Base-by-base conservation (phyloP, 2,888 invertebrate species). In the Sarcophaga subvicina region DNA sequence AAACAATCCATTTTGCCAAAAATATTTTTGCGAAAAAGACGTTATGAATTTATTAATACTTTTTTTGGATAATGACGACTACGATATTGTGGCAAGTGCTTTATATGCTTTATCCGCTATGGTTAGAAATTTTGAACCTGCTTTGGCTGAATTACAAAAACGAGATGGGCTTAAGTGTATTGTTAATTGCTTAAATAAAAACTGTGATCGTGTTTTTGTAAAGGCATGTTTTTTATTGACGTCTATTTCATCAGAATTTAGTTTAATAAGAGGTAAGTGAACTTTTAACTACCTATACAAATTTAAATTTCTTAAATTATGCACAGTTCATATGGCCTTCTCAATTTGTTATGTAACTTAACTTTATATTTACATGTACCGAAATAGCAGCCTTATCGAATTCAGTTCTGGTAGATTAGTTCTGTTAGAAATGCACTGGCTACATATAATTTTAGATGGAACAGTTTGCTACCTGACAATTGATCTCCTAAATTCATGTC, bases 1-100 rank as follows among this genome's bases (percentile, higher is more conserved):
- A 93, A 98, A 98, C 93, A 98, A 98, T 93, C 95, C 96, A 0
- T 96, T 95, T 91, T 97, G 97, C 90, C 98, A 98, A 92, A 93
- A 95, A 45, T 94, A 94, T 64, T 95, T 96, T n/a, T 89, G 97
- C 6, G 95, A 96, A 85, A 94, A 94, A 70, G 95, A 95, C 0
- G 93, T 96, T 11, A 93, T 98, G 66, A 95, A 95, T 0, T 93
- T 95, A 11, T 92, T 98, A 20, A 90, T 97, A 17, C 92, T 93
- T 6, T 92, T 96, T 80, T 92, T 96, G 89, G 80, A 81, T 8
- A 80, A 84, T 20, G 83, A 88, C 17, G 91, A 93, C 0, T 93
- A 94, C 20, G 91, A 93, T 0, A 95, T 96, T 0, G 94, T 95
- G 75, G 93, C 95, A 14, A 97, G 97, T 92, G 95, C 96, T 37